Percentiles rank a stretch among this genome's conserved stretches.
These are phyloP conservation scores for Cynopterus brachyotis DNA, from an alignment of 2,113 vertebrate genomes.

Conservation along the genomic window DNA sequence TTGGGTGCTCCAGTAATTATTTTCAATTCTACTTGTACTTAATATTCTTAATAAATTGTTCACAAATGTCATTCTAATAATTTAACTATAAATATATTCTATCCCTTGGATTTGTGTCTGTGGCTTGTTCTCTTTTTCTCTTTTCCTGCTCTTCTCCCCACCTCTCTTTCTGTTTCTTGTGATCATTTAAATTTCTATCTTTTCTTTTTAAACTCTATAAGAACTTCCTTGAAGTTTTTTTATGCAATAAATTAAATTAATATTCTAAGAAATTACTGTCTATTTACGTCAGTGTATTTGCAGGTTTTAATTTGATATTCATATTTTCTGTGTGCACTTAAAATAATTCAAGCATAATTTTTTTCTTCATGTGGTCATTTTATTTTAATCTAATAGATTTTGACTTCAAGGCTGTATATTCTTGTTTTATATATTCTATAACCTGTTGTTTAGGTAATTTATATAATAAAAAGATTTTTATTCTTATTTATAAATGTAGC, in stretches of 20 bases:
- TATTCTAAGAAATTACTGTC: not conserved
- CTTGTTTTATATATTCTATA: not conserved
- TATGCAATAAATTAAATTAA: not conserved
- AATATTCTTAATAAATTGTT: not conserved
- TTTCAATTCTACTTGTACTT: not conserved
- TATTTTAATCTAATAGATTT: not conserved
- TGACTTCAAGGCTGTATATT: not conserved
- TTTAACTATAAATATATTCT: not conserved
- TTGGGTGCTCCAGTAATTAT: not conserved
- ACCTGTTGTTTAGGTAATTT: not conserved
- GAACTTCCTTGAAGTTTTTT: not conserved
- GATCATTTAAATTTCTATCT: not conserved
- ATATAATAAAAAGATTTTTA: not conserved
- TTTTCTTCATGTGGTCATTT: not conserved
- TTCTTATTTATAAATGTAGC: not conserved
- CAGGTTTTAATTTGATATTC: not conserved
- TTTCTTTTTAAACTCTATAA: not conserved
- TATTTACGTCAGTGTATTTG: not conserved
- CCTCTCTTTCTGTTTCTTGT: not conserved
- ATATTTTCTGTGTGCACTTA: not conserved
- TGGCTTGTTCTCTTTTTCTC: not conserved
- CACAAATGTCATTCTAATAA: not conserved
- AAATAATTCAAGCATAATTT: not conserved
- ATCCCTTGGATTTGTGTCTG: not conserved
- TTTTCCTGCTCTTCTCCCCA: not conserved